These are phyloP conservation scores for Upupa epops DNA, from an alignment of 2,113 vertebrate species.

Conservation along the genomic window DNA sequence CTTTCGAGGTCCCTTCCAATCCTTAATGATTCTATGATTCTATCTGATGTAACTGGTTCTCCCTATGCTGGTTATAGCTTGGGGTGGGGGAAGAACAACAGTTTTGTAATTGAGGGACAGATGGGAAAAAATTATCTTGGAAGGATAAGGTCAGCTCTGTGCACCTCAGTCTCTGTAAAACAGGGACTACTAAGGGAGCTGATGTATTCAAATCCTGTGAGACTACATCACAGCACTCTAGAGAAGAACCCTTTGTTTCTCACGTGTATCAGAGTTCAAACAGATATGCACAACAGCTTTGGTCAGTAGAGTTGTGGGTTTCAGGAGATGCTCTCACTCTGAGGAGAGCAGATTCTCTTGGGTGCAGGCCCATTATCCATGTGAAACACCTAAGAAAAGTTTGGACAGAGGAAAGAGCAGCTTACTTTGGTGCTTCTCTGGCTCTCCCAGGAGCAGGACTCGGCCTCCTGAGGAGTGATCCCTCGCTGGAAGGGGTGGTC, in stretches of 20 bases:
- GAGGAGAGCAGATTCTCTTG: background rate
- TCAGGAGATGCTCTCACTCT: background rate
- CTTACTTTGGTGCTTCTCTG: slow-evolving; percentile 86
- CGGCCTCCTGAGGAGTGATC: slow-evolving; percentile 75
- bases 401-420: background rate
- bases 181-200: background rate
- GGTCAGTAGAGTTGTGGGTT: background rate
- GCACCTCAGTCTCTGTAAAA: background rate
- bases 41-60: too few species aligned
- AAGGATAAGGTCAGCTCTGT: background rate
- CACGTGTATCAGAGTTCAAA: background rate
- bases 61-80: background rate
- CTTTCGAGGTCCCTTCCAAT: too few species aligned
- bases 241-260: background rate
- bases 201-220: background rate
- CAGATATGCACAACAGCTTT: background rate
- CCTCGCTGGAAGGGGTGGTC: slow-evolving; percentile 78
- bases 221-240: background rate
- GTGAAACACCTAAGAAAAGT: background rate
- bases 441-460: slow-evolving; percentile 79
- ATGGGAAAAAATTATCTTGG: background rate
- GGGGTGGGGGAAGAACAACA: accelerated
- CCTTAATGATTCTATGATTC: too few species aligned
- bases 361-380: background rate
- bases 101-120: background rate